phyloP scores from a whole-genome alignment of 2,888 invertebrate genomes.

The Cheilosia impressa region DNA sequence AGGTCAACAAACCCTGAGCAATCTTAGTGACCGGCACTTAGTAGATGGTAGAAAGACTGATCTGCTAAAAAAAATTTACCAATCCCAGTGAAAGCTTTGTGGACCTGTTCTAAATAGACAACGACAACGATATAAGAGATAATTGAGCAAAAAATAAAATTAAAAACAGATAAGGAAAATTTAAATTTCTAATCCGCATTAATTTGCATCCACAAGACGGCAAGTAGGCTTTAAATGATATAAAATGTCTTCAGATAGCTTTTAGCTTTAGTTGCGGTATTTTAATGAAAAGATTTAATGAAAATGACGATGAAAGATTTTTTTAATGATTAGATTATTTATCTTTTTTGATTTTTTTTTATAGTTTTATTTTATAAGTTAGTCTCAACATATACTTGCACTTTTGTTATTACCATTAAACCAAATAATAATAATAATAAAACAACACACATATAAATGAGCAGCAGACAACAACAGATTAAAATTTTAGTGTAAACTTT shows the following conservation, averaged over 20 bases:
- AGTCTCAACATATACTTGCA: slow-evolving; percentile 43
- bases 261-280: slow-evolving; percentile 41
- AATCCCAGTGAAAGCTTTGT: too few species aligned
- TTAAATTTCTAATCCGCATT: neutral
- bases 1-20: too few species aligned
- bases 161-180: neutral
- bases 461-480: slow-evolving; percentile 67
- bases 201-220: slow-evolving; percentile 62
- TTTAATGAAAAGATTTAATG: slow-evolving; percentile 50
- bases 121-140: too few species aligned
- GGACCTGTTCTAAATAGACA: too few species aligned
- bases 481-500: slow-evolving; percentile 54
- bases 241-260: slow-evolving; percentile 19
- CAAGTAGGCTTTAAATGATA: slow-evolving; percentile 38
- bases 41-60: too few species aligned
- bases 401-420: slow-evolving; percentile 56
- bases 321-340: slow-evolving; percentile 24
- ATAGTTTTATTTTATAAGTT: slow-evolving; percentile 37
- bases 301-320: slow-evolving; percentile 37
- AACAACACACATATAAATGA: slow-evolving; percentile 66
- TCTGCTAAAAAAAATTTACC: too few species aligned
- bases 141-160: neutral
- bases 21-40: too few species aligned
- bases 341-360: slow-evolving; percentile 17
- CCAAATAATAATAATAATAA: slow-evolving; percentile 55